Evolutionary conservation across 1,140 invertebrate genomes (phyloP).

Genomic region (Aphis craccivora): DNA sequence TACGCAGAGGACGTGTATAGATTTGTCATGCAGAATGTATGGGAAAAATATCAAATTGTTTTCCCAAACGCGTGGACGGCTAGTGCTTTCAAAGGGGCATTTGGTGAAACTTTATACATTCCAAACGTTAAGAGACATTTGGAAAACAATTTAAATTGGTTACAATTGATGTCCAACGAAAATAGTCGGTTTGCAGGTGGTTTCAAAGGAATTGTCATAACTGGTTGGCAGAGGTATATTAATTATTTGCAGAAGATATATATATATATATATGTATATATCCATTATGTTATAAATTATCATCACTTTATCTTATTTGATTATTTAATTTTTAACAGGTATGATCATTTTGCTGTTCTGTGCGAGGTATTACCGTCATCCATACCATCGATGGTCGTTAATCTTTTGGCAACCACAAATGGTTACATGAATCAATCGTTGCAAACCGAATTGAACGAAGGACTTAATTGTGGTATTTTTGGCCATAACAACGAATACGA

Average conservation of each 20-base stretch:
- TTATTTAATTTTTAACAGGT: constrained; percentile 63
- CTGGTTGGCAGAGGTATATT: constrained; percentile 74
- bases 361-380: constrained; percentile 76
- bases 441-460: constrained; percentile 67
- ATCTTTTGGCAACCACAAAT: constrained; percentile 69
- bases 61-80: constrained; percentile 94
- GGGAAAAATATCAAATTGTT: constrained; percentile 81
- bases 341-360: constrained; percentile 82
- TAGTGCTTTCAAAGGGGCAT: constrained; percentile 89
- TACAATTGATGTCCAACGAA: constrained; percentile 71
- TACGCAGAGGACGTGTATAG: constrained; percentile 69
- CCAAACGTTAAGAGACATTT: constrained; percentile 72
- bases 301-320: background rate
- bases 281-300: background rate
- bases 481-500: constrained; percentile 59
- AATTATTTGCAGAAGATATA: too few species aligned
- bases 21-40: constrained; percentile 68
- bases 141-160: constrained; percentile 78
- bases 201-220: constrained; percentile 71
- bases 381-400: constrained; percentile 75
- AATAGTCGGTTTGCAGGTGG: constrained; percentile 68
- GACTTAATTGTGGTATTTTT: constrained; percentile 67
- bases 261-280: background rate
- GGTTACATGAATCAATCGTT: constrained; percentile 72
- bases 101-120: constrained; percentile 78